Base-by-base conservation (phyloP, 2,113 vertebrate species). In the Boulengeromyrus knoepffleri region DNA sequence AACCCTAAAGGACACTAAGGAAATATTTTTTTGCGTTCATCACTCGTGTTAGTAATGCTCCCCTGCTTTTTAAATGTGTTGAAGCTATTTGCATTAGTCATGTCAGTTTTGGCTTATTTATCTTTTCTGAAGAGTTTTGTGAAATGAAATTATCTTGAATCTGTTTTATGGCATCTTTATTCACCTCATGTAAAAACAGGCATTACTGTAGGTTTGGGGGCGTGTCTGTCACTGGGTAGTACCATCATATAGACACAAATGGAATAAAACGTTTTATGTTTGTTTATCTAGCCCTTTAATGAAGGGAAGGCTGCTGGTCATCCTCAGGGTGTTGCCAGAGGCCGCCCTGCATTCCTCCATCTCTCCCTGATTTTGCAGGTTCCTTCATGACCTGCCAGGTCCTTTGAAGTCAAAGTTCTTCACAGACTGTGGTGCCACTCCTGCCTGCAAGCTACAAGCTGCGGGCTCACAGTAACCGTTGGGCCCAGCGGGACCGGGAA, bases 401-500 rank as follows among this genome's bases (percentile, higher is more conserved):
- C 96, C 96, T 92, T 96, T 99, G 92, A 97, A 66, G 91, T 96
- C 95, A 93, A 87, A 95, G 52, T 7, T 97, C 93, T 94, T 95
- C 95, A 95, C 91, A 92, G 93, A 95, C 93, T 95, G 96, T 12
- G 94, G 94, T n/a, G 90, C 94, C 12, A 93, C 92, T 3, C 95
- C 93, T 0, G 97, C 95, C 93, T 97, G 96, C 89, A 99, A 9
- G 88, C 97, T 97, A 92, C 99, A 99, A 24, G 98, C 95, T 0
- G 98, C 96, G 0, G 97, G 98, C 93, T 99, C 98, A 1, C 99
- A 99, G 95, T 97, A 99, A 0, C 98, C 98, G 0, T 97, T 96
- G 17, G 93, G 96, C 3, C 99, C 99, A 0, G 98, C 94, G 10
- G 96, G 88, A 1, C 98, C 98, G 0, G 98, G 98, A 85, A 98